Evolutionary conservation across 2,113 vertebrate species (phyloP).

Genomic region (Tyrannus savana): DNA sequence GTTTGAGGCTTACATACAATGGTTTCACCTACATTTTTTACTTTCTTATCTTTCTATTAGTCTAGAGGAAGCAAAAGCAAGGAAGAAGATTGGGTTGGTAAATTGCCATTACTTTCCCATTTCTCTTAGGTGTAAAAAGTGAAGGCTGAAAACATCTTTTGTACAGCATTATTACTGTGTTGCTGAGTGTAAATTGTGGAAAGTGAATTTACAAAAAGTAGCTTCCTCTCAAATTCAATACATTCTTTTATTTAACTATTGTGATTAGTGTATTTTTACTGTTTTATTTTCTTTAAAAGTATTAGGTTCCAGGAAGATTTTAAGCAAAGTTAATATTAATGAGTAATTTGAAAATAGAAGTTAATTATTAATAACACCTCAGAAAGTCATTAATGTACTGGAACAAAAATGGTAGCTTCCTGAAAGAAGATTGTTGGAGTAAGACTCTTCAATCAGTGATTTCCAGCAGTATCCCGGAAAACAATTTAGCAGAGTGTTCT

Average conservation of each 20-base stretch:
- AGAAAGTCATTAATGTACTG: slow-evolving; percentile 12
- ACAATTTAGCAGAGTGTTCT: neutral
- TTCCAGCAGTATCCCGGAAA: slow-evolving; percentile 4
- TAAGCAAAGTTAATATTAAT: slow-evolving; percentile 57
- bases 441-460: neutral
- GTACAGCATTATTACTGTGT: neutral
- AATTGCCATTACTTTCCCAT: neutral
- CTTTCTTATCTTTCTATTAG: neutral
- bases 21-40: neutral
- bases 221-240: slow-evolving; percentile 18
- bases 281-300: slow-evolving; percentile 38
- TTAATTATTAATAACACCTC: slow-evolving; percentile 52
- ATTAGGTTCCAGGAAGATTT: slow-evolving; percentile 45
- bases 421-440: neutral
- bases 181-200: neutral
- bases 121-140: neutral
- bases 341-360: slow-evolving; percentile 29
- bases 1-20: neutral
- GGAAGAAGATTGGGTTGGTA: neutral
- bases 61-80: neutral
- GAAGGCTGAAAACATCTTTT: neutral
- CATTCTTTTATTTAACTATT: slow-evolving; percentile 32
- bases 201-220: slow-evolving; percentile 21
- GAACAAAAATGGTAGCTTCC: neutral
- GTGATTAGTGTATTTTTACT: neutral